These are phyloP conservation scores for Xiphorhynchus elegans DNA, from an alignment of 2,113 vertebrate species.

Conservation along the genomic window DNA sequence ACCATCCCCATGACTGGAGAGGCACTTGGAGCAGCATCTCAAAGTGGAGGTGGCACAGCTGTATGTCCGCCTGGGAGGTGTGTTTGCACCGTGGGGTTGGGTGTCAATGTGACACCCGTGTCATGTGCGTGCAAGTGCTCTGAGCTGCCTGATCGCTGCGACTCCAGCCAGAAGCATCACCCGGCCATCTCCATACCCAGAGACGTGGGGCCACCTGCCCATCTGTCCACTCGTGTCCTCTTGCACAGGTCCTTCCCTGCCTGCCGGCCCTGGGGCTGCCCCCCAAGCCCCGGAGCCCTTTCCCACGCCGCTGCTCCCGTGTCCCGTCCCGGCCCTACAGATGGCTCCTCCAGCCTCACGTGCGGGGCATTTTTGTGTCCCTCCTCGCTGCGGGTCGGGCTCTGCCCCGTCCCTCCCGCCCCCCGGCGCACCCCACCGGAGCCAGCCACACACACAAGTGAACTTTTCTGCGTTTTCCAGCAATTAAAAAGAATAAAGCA, in stretches of 20 bases:
- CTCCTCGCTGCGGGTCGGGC: not conserved
- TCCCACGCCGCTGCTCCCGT: rapidly evolving
- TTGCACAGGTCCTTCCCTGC: not conserved
- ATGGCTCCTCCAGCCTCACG: not conserved
- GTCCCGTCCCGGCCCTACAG: no score
- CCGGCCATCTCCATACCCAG: not conserved
- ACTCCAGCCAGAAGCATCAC: not conserved
- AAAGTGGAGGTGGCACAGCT: not conserved
- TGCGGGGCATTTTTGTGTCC: conserved; percentile 17
- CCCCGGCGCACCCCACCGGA: conserved; percentile 15
- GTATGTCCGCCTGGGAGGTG: not conserved
- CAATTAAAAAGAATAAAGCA: conserved; percentile 72
- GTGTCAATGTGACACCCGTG: not conserved
- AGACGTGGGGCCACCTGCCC: not conserved
- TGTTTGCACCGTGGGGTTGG: rapidly evolving
- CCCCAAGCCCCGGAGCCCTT: not conserved
- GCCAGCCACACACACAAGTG: conserved; percentile 63
- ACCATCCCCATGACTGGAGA: not conserved
- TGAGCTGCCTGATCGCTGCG: rapidly evolving
- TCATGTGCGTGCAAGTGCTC: rapidly evolving
- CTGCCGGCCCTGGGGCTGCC: not conserved
- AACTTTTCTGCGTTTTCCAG: conserved; percentile 67
- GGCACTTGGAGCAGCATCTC: not conserved
- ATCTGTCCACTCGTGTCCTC: rapidly evolving
- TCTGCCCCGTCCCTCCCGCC: not conserved